These are phyloP conservation scores for Copsychus sechellarum DNA, from an alignment of 2,113 vertebrate genomes.

Conservation along the genomic window DNA sequence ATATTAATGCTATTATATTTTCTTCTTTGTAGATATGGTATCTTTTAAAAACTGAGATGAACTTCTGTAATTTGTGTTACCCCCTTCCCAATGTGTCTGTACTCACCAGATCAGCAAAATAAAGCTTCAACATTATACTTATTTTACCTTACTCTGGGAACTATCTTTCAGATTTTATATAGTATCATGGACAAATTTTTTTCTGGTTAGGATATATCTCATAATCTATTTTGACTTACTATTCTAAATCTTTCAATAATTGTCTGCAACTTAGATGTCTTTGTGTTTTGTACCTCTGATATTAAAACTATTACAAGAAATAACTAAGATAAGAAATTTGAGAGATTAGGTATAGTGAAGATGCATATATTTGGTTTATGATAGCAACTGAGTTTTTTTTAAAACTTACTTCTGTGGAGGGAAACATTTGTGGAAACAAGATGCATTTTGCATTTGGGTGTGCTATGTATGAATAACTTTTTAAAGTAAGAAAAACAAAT, in stretches of 20 bases:
- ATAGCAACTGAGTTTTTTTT: fast-evolving
- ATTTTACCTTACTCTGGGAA: not conserved
- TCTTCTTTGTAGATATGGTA: not conserved
- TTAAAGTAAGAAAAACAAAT: not conserved
- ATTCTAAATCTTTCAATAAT: not conserved
- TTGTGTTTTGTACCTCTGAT: not conserved
- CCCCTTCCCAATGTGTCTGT: not conserved
- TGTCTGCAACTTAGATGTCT: not conserved
- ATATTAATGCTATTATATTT: not conserved
- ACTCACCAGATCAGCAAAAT: not conserved
- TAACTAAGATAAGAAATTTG: not conserved
- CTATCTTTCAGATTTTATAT: not conserved
- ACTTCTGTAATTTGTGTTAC: not conserved
- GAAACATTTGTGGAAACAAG: not conserved
- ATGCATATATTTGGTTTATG: not conserved
- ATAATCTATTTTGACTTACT: not conserved
- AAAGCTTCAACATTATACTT: not conserved
- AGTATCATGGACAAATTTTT: not conserved
- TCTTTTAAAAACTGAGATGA: not conserved
- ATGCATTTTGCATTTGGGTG: not conserved
- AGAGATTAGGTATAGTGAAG: not conserved
- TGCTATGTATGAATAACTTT: not conserved
- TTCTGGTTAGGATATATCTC: not conserved
- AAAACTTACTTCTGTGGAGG: not conserved
- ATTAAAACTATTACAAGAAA: not conserved